Percentiles rank a stretch among this genome's conserved stretches.
These are phyloP conservation scores for Papilio protenor DNA, from an alignment of 2,888 invertebrate genomes.

Conservation along the genomic window DNA sequence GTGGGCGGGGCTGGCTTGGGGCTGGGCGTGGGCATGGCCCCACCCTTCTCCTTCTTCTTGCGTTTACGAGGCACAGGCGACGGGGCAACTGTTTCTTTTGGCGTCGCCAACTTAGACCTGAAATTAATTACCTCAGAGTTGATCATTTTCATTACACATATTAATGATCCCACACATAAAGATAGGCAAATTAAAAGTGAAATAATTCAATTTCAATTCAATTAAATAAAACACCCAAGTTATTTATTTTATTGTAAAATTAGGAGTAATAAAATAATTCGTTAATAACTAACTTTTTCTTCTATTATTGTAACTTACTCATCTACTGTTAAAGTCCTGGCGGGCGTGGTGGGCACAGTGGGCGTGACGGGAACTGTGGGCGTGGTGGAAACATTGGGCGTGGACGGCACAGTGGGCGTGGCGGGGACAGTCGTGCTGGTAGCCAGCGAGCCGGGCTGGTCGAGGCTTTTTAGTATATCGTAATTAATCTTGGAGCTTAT, in stretches of 20 bases:
- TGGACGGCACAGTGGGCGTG: conserved; percentile 17
- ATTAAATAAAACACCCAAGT: too few species aligned
- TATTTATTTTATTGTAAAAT: too few species aligned
- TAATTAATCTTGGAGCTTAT: conserved; percentile 99
- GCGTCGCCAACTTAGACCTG: conserved; percentile 51
- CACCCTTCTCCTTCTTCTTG: conserved; percentile 60
- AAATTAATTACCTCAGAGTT: neutral
- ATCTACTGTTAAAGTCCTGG: conserved; percentile 39
- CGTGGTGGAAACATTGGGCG: conserved; percentile 21
- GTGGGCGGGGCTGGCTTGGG: conserved; percentile 43
- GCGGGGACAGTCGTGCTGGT: conserved; percentile 45
- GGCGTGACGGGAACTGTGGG: conserved; percentile 39
- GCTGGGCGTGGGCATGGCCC: conserved; percentile 43
- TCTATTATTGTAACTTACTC: conserved; percentile 51
- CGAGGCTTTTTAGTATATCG: conserved; percentile 95
- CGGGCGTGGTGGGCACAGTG: conserved; percentile 31
- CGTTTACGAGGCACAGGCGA: conserved; percentile 68
- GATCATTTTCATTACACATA: neutral
- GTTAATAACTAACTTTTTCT: neutral
- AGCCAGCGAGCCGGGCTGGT: conserved; percentile 65
- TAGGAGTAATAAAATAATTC: neutral
- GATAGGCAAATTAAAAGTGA: too few species aligned
- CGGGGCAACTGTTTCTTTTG: conserved; percentile 53
- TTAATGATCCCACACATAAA: neutral
- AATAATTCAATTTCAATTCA: too few species aligned